A percentile compares a stretch with the other conserved stretches of the same genome.
phyloP scores from a whole-genome alignment of 2,113 vertebrate genomes.

The Orientallactaga bullata region DNA sequence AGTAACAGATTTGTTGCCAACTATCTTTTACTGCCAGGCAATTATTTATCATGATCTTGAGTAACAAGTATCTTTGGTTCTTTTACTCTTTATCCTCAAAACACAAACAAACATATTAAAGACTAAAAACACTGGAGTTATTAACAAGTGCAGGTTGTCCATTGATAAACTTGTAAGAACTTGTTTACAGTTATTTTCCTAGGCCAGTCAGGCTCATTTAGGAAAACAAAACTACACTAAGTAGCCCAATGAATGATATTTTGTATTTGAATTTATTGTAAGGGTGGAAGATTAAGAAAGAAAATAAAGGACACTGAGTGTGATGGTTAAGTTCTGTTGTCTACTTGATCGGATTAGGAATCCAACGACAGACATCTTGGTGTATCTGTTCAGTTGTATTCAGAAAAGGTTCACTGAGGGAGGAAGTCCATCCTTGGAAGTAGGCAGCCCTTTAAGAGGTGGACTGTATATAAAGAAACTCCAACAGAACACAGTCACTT shows the following conservation, averaged over 20 bases:
- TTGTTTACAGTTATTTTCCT: background rate
- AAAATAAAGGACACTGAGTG: background rate
- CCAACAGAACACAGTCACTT: no score
- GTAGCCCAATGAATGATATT: conserved; percentile 17
- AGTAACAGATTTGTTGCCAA: conserved; percentile 1
- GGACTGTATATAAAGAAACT: no score
- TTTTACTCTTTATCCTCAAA: conserved; percentile 35
- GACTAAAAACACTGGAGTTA: background rate
- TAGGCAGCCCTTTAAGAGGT: no score
- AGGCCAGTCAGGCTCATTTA: background rate
- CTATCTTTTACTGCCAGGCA: conserved; percentile 1
- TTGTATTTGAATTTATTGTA: background rate
- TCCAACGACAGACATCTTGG: no score
- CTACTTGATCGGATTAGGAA: no score
- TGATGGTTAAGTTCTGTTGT: no score
- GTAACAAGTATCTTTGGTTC: background rate
- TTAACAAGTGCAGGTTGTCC: conserved; percentile 12
- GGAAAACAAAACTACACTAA: background rate
- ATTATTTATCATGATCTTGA: conserved; percentile 52
- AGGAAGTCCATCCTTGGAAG: no score
- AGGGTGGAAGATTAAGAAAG: background rate
- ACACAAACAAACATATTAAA: background rate
- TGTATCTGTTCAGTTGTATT: no score
- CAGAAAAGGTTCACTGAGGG: no score
- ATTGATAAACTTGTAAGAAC: background rate